Percentiles rank a stretch among this genome's conserved stretches.
Evolutionary conservation across 2,888 invertebrate species (phyloP).

Genomic region (Anaspis maculata): DNA sequence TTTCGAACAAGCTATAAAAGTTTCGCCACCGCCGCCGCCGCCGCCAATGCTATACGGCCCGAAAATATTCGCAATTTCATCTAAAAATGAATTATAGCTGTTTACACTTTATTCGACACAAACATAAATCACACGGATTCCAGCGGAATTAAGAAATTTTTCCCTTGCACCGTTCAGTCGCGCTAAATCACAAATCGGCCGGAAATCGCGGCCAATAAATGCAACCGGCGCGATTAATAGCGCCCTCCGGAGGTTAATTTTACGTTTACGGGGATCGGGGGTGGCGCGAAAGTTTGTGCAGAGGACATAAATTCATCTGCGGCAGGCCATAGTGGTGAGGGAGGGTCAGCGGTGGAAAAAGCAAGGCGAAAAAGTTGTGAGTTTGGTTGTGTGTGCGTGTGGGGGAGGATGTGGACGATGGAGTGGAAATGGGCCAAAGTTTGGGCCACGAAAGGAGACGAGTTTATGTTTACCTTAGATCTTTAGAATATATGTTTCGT

Average conservation of each 20-base stretch:
- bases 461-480: background rate
- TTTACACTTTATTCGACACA: conserved; percentile 25
- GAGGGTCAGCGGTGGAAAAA: no score
- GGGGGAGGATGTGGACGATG: no score
- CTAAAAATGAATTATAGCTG: conserved; percentile 23
- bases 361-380: no score
- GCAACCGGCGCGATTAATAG: background rate
- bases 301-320: background rate
- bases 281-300: conserved; percentile 1
- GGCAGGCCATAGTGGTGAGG: background rate
- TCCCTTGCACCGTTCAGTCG: background rate
- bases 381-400: no score
- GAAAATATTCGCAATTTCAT: conserved; percentile 13
- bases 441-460: background rate
- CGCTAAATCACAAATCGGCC: no score
- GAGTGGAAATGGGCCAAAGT: background rate
- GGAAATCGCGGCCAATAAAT: background rate
- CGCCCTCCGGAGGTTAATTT: no score
- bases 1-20: conserved; percentile 11
- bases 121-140: conserved; percentile 20
- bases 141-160: conserved; percentile 5
- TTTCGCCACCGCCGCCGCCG: conserved; percentile 2
- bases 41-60: conserved; percentile 1
- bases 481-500: background rate
- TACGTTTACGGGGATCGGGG: background rate